These are phyloP conservation scores for Okapia johnstoni DNA, from an alignment of 2,113 vertebrate genomes.

Conservation along the genomic window DNA sequence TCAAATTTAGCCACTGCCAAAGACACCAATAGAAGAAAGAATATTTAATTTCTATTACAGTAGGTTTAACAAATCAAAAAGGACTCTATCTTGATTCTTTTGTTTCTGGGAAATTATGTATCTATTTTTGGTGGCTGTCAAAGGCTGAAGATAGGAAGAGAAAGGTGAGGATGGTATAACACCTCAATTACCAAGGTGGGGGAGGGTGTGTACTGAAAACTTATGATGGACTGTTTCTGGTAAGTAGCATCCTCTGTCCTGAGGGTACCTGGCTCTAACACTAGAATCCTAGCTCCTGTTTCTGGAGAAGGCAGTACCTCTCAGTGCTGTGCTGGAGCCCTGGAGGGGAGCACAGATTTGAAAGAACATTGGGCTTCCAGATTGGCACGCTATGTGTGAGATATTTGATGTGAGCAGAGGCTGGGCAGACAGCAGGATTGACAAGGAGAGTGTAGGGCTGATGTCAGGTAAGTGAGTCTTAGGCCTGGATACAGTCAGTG, in stretches of 20 bases:
- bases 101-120: neutral
- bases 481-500: neutral
- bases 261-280: neutral
- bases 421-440: neutral
- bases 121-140: neutral
- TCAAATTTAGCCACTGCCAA: neutral
- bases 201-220: neutral
- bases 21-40: neutral
- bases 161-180: neutral
- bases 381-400: neutral
- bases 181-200: neutral
- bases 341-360: too few species aligned
- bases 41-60: neutral
- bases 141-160: neutral
- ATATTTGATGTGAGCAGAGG: neutral
- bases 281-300: neutral
- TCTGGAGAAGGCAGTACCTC: neutral
- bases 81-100: neutral
- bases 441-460: neutral
- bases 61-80: neutral
- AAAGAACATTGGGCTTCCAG: neutral
- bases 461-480: fast-evolving
- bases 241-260: neutral
- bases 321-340: neutral
- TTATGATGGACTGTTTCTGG: neutral